These are phyloP conservation scores for Salvelinus namaycush DNA, from an alignment of 2,113 vertebrate species.

Conservation along the genomic window DNA sequence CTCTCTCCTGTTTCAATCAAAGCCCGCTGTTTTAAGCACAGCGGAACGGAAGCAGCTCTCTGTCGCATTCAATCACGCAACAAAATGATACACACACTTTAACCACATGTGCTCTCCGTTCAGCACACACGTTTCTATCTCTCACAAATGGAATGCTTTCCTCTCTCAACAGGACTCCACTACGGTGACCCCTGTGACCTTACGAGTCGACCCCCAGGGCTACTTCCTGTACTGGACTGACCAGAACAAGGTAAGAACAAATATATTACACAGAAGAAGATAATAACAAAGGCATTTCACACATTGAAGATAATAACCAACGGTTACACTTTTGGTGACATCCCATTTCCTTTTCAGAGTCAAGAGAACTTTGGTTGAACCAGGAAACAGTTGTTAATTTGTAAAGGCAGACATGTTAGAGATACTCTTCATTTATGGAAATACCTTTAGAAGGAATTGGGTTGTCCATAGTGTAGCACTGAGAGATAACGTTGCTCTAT, in stretches of 20 bases:
- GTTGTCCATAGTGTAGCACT: too few species aligned
- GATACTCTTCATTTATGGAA: too few species aligned
- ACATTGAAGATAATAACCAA: neutral
- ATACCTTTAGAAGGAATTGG: too few species aligned
- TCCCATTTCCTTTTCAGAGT: too few species aligned
- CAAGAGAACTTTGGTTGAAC: too few species aligned
- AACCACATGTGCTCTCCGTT: neutral
- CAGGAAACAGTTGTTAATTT: too few species aligned
- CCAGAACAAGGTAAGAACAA: conserved; percentile 90
- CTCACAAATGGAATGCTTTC: conserved; percentile 7
- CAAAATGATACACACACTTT: neutral
- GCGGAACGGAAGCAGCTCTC: neutral
- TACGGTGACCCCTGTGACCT: conserved; percentile 86
- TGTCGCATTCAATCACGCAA: neutral
- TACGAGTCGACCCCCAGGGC: conserved; percentile 92
- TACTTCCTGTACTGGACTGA: conserved; percentile 98
- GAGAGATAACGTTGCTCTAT: too few species aligned
- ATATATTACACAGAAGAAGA: too few species aligned
- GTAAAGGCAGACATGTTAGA: too few species aligned
- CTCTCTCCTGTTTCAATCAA: neutral
- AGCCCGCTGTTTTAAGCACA: neutral
- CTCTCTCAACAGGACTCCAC: conserved; percentile 82
- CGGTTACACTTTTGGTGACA: too few species aligned
- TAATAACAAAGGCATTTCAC: too few species aligned
- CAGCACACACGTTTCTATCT: conserved; percentile 21